Conservation (phyloP, 2,113 vertebrate genomes). For the Indicator indicator region DNA sequence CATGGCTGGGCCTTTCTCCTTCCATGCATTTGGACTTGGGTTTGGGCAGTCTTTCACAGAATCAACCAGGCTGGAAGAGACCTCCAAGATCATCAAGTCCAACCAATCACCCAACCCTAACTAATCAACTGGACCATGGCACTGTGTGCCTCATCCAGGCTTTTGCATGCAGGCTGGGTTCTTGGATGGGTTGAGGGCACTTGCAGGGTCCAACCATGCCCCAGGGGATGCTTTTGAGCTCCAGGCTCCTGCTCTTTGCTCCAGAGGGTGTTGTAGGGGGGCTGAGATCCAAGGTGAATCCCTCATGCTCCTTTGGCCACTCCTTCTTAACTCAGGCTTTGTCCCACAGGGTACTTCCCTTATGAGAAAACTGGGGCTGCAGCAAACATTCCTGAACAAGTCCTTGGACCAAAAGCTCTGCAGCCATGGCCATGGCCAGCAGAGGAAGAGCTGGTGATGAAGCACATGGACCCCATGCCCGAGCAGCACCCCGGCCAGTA, state of each 20-base stretch:
- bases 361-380: neutral
- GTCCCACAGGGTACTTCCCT: neutral
- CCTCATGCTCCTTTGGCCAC: rapidly evolving
- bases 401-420: rapidly evolving
- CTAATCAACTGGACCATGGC: too few relatives aligned
- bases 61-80: too few relatives aligned
- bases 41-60: too few relatives aligned
- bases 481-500: rapidly evolving
- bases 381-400: rapidly evolving
- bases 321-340: neutral
- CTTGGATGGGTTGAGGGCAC: neutral
- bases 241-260: neutral
- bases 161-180: neutral
- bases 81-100: too few relatives aligned
- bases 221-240: rapidly evolving
- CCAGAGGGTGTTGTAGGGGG: rapidly evolving
- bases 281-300: too few relatives aligned
- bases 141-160: too few relatives aligned
- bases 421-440: rapidly evolving
- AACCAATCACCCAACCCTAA: too few relatives aligned
- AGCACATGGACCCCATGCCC: rapidly evolving
- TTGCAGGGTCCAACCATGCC: rapidly evolving
- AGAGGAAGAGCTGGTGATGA: neutral
- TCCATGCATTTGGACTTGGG: too few relatives aligned
- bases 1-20: too few relatives aligned